Conservation (phyloP, 2,113 vertebrate species). For the Mixornis gularis region DNA sequence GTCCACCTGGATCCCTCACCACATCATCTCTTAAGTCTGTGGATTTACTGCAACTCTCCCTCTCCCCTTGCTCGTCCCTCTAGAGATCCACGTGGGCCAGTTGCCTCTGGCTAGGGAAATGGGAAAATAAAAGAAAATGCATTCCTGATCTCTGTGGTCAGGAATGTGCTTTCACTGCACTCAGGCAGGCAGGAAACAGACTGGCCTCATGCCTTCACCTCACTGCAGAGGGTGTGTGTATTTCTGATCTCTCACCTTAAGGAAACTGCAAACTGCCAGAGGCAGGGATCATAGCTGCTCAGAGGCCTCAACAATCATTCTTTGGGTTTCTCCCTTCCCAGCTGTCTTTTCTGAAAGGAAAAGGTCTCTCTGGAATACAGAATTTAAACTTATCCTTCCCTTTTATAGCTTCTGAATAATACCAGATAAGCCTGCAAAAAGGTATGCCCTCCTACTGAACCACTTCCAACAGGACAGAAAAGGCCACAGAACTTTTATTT, state of each 20-base stretch:
- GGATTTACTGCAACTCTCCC: not conserved
- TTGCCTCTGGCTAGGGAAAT: fast-evolving
- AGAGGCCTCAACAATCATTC: not conserved
- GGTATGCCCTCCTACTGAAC: not conserved
- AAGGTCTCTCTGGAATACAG: not conserved
- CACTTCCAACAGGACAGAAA: not conserved
- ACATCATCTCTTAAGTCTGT: not conserved
- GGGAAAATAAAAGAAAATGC: not conserved
- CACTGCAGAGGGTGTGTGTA: fast-evolving
- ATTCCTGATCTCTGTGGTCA: not conserved
- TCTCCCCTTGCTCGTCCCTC: not conserved
- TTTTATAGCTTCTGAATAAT: not conserved
- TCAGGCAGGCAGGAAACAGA: not conserved
- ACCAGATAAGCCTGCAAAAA: not conserved
- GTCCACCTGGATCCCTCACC: not conserved
- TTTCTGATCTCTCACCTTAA: not conserved
- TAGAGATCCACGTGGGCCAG: fast-evolving
- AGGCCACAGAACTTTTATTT: not conserved
- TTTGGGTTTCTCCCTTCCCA: not conserved
- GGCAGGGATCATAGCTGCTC: not conserved
- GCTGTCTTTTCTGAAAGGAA: not conserved
- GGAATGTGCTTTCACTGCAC: not conserved
- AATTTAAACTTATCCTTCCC: not conserved
- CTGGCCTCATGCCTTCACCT: not conserved
- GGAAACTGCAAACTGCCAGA: not conserved